A percentile compares a stretch with the other conserved stretches of the same genome.
Evolutionary conservation across 2,113 vertebrate species (phyloP).

Genomic region (Coptodon rendalli): DNA sequence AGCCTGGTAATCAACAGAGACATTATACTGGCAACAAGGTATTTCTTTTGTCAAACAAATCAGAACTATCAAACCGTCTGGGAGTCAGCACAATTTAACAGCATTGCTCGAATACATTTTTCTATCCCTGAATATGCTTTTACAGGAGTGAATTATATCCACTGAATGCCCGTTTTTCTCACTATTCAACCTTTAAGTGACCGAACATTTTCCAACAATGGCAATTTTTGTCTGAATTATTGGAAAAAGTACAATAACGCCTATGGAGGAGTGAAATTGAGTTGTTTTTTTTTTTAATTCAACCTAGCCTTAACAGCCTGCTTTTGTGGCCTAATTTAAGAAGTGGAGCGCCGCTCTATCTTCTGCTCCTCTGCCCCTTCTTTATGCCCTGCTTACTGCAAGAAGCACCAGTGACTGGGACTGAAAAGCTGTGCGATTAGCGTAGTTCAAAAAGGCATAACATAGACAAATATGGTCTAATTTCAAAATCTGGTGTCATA

Average conservation of each 20-base stretch:
- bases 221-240: constrained; percentile 13
- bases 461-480: background rate
- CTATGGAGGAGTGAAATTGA: background rate
- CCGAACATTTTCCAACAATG: background rate
- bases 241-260: background rate
- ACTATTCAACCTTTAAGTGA: constrained; percentile 34
- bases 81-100: constrained; percentile 56
- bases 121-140: constrained; percentile 23
- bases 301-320: constrained; percentile 2
- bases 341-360: constrained; percentile 18
- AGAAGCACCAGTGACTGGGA: background rate
- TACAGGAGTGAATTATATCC: background rate
- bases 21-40: constrained; percentile 31
- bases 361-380: constrained; percentile 9
- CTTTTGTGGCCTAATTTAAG: constrained; percentile 50
- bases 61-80: constrained; percentile 7
- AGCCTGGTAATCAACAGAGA: constrained; percentile 34
- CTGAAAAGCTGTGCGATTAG: constrained; percentile 18
- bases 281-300: constrained; percentile 19
- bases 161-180: constrained; percentile 15
- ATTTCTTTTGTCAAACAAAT: constrained; percentile 58
- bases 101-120: constrained; percentile 16
- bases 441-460: constrained; percentile 5
- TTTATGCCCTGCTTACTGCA: constrained; percentile 21
- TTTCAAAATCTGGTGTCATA: background rate